A percentile compares a stretch with the other conserved stretches of the same genome.
Conservation (phyloP, 2,113 vertebrate genomes). For the Embiotoca jacksoni region DNA sequence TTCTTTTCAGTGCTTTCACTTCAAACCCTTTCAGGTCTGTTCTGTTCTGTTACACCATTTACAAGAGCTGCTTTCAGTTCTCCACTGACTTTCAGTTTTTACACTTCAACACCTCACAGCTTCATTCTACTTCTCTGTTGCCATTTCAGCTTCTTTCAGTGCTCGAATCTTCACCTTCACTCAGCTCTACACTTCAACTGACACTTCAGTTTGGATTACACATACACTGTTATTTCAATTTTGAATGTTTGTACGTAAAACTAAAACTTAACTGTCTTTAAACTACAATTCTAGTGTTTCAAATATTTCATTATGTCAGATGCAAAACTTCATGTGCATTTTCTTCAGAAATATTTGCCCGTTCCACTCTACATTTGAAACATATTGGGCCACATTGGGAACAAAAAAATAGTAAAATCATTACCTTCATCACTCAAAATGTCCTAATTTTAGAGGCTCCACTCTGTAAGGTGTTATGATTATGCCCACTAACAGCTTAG, state of each 20-base stretch:
- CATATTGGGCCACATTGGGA: background rate
- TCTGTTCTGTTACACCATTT: rapidly evolving
- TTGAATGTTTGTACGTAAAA: background rate
- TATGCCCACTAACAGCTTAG: conserved; percentile 16
- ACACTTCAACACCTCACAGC: background rate
- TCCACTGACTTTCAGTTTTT: background rate
- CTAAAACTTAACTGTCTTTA: background rate
- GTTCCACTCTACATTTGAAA: background rate
- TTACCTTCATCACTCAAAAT: conserved; percentile 6
- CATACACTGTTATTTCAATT: background rate
- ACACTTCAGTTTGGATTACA: too few relatives aligned
- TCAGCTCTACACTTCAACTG: background rate
- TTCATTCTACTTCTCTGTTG: too few relatives aligned
- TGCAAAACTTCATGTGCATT: background rate
- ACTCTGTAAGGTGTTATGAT: conserved; percentile 30
- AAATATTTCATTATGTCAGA: background rate
- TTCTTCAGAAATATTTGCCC: too few relatives aligned
- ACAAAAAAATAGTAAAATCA: conserved; percentile 12
- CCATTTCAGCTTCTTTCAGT: background rate
- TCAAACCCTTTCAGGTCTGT: background rate
- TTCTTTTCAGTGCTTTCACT: background rate
- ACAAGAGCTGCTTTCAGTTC: background rate
- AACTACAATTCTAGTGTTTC: background rate
- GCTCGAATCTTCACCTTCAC: background rate
- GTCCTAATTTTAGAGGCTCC: conserved; percentile 20